These are phyloP conservation scores for Goniozus legneri DNA, from an alignment of 1,140 invertebrate species.

Conservation along the genomic window DNA sequence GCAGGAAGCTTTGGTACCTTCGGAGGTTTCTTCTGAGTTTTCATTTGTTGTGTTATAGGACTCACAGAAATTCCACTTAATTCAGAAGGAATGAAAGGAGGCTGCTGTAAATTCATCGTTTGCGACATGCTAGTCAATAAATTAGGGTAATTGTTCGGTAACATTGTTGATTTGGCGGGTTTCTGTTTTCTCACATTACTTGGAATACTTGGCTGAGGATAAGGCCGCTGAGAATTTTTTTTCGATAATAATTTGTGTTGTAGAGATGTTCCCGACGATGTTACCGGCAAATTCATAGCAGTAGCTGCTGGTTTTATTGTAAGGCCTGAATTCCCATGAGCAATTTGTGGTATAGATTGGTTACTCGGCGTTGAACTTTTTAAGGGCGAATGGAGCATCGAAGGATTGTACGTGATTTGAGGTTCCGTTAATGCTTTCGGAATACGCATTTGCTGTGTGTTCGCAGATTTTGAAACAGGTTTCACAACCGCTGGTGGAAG, in stretches of 20 bases:
- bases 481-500: constrained; percentile 21
- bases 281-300: constrained; percentile 23
- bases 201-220: constrained; percentile 8
- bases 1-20: constrained; percentile 12
- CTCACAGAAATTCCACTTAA: constrained; percentile 38
- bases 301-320: constrained; percentile 26
- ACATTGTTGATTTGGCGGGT: constrained; percentile 4
- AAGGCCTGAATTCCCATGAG: constrained; percentile 18
- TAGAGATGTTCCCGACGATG: constrained; percentile 27
- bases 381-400: constrained; percentile 24
- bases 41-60: constrained; percentile 21
- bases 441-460: constrained; percentile 39
- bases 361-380: constrained; percentile 14
- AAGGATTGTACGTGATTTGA: constrained; percentile 37
- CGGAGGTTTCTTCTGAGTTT: constrained; percentile 4
- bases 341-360: constrained; percentile 13
- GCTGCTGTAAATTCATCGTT: constrained; percentile 15
- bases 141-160: constrained; percentile 21
- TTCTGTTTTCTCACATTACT: constrained; percentile 27
- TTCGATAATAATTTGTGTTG: constrained; percentile 46
- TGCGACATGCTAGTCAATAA: constrained; percentile 16
- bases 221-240: constrained; percentile 36
- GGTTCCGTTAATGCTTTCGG: constrained; percentile 39
- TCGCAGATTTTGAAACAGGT: constrained; percentile 29
- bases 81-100: constrained; percentile 29